These are phyloP conservation scores for Nestor notabilis DNA, from an alignment of 2,113 vertebrate genomes.

Conservation along the genomic window DNA sequence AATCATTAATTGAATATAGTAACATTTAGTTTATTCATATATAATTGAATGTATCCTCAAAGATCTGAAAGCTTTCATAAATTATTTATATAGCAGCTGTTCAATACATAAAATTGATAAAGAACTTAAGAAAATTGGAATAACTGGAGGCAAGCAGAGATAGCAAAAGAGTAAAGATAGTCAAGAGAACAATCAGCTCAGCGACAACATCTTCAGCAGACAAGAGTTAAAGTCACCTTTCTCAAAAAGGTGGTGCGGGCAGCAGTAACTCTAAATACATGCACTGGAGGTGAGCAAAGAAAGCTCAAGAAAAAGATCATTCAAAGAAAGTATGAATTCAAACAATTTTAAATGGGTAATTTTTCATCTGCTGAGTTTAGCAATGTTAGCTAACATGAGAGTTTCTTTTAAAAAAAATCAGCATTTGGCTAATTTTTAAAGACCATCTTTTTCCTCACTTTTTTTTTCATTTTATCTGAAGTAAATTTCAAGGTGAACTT, in stretches of 20 bases:
- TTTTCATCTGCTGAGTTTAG: neutral
- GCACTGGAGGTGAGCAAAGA: neutral
- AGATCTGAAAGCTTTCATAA: neutral
- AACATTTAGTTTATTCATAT: neutral
- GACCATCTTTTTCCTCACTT: neutral
- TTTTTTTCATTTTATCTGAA: neutral
- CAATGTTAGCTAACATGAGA: accelerated
- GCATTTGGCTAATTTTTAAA: neutral
- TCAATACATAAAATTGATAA: neutral
- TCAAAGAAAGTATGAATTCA: neutral
- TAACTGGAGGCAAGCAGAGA: neutral
- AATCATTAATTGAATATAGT: neutral
- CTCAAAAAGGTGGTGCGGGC: neutral
- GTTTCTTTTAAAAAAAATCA: neutral
- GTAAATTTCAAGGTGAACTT: neutral
- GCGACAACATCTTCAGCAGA: neutral
- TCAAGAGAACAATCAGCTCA: neutral
- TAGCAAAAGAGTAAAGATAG: neutral
- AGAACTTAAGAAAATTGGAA: neutral
- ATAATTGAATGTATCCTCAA: neutral
- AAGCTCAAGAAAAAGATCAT: neutral
- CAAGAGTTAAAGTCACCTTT: neutral
- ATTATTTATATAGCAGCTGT: neutral
- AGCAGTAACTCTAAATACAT: neutral
- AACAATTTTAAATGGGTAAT: neutral